Evolutionary conservation across 1,140 invertebrate genomes (phyloP).

Genomic region (Armadillidium nasatum): DNA sequence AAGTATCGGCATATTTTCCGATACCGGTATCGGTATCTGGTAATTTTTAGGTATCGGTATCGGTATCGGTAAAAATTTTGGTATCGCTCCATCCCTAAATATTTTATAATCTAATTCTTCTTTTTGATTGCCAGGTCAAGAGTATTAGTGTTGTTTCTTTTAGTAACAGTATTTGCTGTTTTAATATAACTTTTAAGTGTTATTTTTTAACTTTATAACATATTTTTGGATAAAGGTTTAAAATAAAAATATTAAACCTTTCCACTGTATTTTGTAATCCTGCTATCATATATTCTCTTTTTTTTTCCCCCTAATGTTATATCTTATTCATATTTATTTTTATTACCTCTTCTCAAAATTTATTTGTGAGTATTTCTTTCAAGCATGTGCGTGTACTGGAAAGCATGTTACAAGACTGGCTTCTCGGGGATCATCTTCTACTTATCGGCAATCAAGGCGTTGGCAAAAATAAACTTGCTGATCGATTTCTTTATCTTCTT

Average conservation of each 20-base stretch:
- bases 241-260: not conserved
- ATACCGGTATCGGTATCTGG: too few species aligned
- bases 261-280: not conserved
- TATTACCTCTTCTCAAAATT: not conserved
- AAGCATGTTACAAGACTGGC: constrained; percentile 81
- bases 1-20: too few species aligned
- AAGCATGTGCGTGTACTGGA: constrained; percentile 80
- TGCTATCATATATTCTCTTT: not conserved
- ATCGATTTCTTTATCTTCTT: constrained; percentile 79
- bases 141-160: too few species aligned
- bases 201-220: too few species aligned
- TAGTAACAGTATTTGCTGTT: too few species aligned
- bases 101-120: too few species aligned
- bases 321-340: not conserved
- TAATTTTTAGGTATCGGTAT: too few species aligned
- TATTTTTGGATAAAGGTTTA: too few species aligned
- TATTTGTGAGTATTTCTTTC: constrained; percentile 43
- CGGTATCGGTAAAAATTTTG: too few species aligned
- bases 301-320: not conserved
- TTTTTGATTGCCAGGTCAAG: too few species aligned
- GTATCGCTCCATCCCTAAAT: too few species aligned
- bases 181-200: too few species aligned
- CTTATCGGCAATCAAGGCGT: constrained; percentile 83
- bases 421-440: constrained; percentile 83
- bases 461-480: constrained; percentile 77